These are phyloP conservation scores for Orientallactaga sibirica DNA, from an alignment of 2,797 vertebrate species.

Conservation along the genomic window DNA sequence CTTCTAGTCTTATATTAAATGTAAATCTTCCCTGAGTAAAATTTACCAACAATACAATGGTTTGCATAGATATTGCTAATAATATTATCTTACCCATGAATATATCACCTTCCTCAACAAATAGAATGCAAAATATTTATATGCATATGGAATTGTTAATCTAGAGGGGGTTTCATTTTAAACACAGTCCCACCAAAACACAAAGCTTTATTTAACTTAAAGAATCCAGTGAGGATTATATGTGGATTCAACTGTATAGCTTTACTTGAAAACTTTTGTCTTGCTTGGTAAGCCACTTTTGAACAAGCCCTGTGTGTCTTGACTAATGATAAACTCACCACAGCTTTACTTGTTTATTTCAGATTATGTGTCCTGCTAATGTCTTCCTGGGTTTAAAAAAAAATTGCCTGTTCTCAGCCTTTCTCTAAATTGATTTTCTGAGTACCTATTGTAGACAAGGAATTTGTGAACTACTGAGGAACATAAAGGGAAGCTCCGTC, in stretches of 20 bases:
- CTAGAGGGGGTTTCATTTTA: slow-evolving; percentile 3
- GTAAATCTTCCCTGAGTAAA: slow-evolving; percentile 14
- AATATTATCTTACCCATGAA: background rate
- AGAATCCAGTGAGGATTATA: background rate
- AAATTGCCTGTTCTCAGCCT: background rate
- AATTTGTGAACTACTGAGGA: background rate
- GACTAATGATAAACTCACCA: background rate
- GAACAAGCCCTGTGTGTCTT: background rate
- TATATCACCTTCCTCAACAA: background rate
- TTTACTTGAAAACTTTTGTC: background rate
- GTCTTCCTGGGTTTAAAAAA: background rate
- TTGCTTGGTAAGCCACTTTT: background rate
- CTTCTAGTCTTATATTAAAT: background rate
- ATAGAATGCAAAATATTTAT: no score
- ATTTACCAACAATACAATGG: background rate
- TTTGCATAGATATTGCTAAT: background rate
- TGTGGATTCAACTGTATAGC: background rate
- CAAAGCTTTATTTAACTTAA: background rate
- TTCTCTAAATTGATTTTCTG: slow-evolving; percentile 11
- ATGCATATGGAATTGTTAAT: background rate
- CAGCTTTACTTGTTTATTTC: slow-evolving; percentile 4
- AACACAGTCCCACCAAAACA: background rate
- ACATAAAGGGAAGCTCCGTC: background rate
- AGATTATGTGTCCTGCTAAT: background rate
- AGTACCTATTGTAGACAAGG: background rate